phyloP scores from a whole-genome alignment of 2,797 vertebrate species.

The Cyprinella venusta region DNA sequence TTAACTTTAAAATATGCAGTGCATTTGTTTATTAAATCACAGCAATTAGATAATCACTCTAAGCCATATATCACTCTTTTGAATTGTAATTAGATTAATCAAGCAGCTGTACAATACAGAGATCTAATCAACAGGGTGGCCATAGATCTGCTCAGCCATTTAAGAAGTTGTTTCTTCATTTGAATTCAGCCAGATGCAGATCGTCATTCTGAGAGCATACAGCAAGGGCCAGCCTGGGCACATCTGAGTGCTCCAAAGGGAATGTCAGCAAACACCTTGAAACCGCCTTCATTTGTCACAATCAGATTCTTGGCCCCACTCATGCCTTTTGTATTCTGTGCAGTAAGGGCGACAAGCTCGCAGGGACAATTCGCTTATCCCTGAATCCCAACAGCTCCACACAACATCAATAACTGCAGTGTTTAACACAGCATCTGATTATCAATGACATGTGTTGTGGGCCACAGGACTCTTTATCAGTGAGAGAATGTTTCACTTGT shows the following conservation, averaged over 20 bases:
- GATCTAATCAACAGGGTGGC: neutral
- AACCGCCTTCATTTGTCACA: constrained; percentile 69
- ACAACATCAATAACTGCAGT: constrained; percentile 60
- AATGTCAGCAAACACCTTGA: constrained; percentile 37
- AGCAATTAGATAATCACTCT: too few relatives aligned
- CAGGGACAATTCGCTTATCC: constrained; percentile 67
- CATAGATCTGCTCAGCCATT: neutral
- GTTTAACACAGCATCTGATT: constrained; percentile 40
- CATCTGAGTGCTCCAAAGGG: constrained; percentile 43
- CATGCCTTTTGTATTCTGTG: constrained; percentile 57
- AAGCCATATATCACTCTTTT: too few relatives aligned
- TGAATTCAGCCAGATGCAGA: constrained; percentile 32
- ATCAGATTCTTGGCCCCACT: constrained; percentile 56
- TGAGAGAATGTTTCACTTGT: neutral
- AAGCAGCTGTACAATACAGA: too few relatives aligned
- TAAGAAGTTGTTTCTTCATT: constrained; percentile 27
- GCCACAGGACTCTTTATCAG: neutral
- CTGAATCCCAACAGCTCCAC: constrained; percentile 60
- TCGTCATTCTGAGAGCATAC: constrained; percentile 37
- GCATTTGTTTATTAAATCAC: too few relatives aligned
- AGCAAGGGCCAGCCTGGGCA: neutral
- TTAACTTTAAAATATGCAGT: too few relatives aligned
- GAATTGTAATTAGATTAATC: too few relatives aligned
- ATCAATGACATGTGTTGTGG: constrained; percentile 17
- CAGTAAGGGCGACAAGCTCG: constrained; percentile 61